A percentile compares a stretch with the other conserved stretches of the same genome.
Evolutionary conservation across 1,140 invertebrate species (phyloP).

Genomic region (Maniola jurtina): DNA sequence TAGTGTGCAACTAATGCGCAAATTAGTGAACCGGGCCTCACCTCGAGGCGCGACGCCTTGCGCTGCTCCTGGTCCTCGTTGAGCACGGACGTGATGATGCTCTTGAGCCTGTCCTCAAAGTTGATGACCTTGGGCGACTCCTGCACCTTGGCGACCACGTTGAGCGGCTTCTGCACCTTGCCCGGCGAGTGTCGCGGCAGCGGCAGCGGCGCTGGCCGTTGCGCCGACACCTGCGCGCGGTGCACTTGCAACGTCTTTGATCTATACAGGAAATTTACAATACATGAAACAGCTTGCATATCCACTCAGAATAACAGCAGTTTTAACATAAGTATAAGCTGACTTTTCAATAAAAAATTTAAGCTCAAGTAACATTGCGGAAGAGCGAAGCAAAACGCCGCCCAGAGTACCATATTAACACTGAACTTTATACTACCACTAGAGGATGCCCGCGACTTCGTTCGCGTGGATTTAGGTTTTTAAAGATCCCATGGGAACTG

Average conservation of each 20-base stretch:
- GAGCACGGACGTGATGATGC: slow-evolving; percentile 93
- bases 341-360: too few species aligned
- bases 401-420: too few species aligned
- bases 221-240: slow-evolving; percentile 35
- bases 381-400: too few species aligned
- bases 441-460: too few species aligned
- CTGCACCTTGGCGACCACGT: slow-evolving; percentile 79
- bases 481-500: too few species aligned
- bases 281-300: neutral
- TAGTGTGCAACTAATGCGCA: too few species aligned
- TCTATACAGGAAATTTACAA: neutral
- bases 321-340: neutral
- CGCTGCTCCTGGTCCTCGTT: slow-evolving; percentile 86
- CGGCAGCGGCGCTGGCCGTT: slow-evolving; percentile 47
- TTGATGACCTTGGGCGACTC: slow-evolving; percentile 91
- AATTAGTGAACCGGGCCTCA: slow-evolving; percentile 2
- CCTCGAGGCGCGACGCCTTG: slow-evolving; percentile 59
- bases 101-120: slow-evolving; percentile 94
- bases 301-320: neutral
- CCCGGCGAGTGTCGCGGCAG: slow-evolving; percentile 61
- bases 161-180: slow-evolving; percentile 71
- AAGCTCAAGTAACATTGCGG: too few species aligned
- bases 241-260: slow-evolving; percentile 38
- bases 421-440: too few species aligned
- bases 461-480: too few species aligned